These are phyloP conservation scores for Gallinago media DNA, from an alignment of 2,113 vertebrate genomes.

Conservation along the genomic window DNA sequence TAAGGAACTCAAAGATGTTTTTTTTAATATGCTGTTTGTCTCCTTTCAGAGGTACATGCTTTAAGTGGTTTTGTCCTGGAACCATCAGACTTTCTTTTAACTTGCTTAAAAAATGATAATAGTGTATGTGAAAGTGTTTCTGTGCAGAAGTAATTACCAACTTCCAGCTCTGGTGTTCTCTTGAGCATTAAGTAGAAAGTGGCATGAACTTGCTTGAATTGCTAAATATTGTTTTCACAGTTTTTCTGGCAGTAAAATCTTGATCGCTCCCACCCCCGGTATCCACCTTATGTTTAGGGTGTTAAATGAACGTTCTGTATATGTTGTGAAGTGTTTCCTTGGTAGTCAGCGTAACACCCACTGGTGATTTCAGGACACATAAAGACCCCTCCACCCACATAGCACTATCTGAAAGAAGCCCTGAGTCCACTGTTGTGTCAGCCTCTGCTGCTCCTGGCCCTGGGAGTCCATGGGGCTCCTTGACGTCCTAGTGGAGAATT, in stretches of 20 bases:
- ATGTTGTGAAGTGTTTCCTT: conserved; percentile 12
- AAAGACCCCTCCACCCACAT: background rate
- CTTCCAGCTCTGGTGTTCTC: conserved; percentile 34
- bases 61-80: background rate
- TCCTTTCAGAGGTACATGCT: background rate
- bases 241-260: conserved; percentile 18
- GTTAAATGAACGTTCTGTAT: background rate
- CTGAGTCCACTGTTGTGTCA: background rate
- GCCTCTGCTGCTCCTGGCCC: background rate
- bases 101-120: conserved; percentile 14
- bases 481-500: background rate
- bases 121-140: conserved; percentile 27
- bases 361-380: background rate
- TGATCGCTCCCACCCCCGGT: background rate
- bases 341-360: background rate
- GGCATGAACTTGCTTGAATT: conserved; percentile 17
- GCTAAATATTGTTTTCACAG: conserved; percentile 55
- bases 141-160: conserved; percentile 44
- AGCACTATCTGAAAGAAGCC: background rate
- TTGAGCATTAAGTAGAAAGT: conserved; percentile 38
- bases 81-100: conserved; percentile 30
- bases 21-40: background rate
- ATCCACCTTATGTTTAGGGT: background rate
- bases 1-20: background rate
- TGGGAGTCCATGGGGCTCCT: background rate